Percentiles rank a stretch among this genome's conserved stretches.
Conservation (phyloP, 2,888 invertebrate genomes). For the Heliconius aoede region DNA sequence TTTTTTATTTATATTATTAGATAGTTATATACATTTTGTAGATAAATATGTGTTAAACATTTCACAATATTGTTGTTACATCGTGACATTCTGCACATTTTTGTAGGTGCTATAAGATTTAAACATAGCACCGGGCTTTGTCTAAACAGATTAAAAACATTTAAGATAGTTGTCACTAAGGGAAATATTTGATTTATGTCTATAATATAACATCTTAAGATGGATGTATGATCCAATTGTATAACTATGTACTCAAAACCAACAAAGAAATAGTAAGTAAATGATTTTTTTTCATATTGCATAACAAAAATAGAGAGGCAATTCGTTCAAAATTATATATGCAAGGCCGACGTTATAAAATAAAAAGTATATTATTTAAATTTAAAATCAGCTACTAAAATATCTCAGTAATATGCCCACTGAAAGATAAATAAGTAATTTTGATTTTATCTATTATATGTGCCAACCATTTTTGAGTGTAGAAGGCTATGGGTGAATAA, state of each 20-base stretch:
- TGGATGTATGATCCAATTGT: no score
- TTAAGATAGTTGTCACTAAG: neutral
- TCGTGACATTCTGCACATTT: neutral
- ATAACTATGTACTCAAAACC: neutral
- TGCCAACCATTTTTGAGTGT: conserved; percentile 52
- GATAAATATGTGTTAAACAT: neutral
- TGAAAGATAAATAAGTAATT: conserved; percentile 60
- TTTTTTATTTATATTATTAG: neutral
- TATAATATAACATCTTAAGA: neutral
- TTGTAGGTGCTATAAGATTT: no score
- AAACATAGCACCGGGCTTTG: no score
- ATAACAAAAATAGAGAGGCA: conserved; percentile 18
- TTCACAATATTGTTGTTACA: neutral
- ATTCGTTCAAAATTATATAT: conserved; percentile 7
- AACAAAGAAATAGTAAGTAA: neutral
- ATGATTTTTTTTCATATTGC: conserved; percentile 3
- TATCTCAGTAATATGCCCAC: conserved; percentile 34
- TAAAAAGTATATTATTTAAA: conserved; percentile 13
- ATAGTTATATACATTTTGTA: neutral
- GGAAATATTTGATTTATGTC: neutral
- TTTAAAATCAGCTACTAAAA: conserved; percentile 21
- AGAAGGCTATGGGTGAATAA: conserved; percentile 46
- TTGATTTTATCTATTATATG: conserved; percentile 59
- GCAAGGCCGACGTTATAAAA: conserved; percentile 14
- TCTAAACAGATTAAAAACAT: no score